Evolutionary conservation across 1,140 invertebrate species (phyloP), one percentile per base, ranked within the genome.

Genomic region (Hypsibius dujardini): DNA sequence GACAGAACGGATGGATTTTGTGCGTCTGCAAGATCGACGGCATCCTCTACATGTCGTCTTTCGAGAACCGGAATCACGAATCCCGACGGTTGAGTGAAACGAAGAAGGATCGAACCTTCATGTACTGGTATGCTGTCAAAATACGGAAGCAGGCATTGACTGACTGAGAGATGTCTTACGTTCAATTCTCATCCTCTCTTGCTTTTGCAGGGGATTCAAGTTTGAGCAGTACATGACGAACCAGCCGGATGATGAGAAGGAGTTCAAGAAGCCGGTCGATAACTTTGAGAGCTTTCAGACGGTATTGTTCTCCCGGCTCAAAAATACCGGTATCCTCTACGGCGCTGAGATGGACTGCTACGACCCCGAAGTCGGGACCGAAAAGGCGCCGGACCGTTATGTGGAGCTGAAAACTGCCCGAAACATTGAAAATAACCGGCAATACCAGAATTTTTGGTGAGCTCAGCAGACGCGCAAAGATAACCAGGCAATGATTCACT

Each of bases 161-260:
- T 28, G 28, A 28, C 28, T 28, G 0, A 28, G 0, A 28, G 28
- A 28, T 28, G 28, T 28, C 28, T 28, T 28, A 28, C 28, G 28
- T 28, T 28, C 28, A 0, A 28, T 28, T 28, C 28, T 28, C 28
- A 0, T 28, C 28, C 28, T 28, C 28, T 28, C 28, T 28, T 28
- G 0, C 28, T 0, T 56, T 56, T 7, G 50, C 50, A 56, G 50
- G 50, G 50, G 50, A 7, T 56, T 12, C 50, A 56, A 56, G 50
- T 56, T 56, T n/a, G 50, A 56, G 50, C 50, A 56, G 50, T 56
- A 56, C 50, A 56, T 56, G 50, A 56, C 50, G 50, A 7, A 56
- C 50, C 50, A 7, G 50, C 7, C 50, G 50, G 50, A 56, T n/a
- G 50, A 56, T n/a, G n/a, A 56, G 50, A n/a, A 7, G 50, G 50